phyloP scores from a whole-genome alignment of 1,140 invertebrate genomes.

The Aphaenogaster ashmeadi region DNA sequence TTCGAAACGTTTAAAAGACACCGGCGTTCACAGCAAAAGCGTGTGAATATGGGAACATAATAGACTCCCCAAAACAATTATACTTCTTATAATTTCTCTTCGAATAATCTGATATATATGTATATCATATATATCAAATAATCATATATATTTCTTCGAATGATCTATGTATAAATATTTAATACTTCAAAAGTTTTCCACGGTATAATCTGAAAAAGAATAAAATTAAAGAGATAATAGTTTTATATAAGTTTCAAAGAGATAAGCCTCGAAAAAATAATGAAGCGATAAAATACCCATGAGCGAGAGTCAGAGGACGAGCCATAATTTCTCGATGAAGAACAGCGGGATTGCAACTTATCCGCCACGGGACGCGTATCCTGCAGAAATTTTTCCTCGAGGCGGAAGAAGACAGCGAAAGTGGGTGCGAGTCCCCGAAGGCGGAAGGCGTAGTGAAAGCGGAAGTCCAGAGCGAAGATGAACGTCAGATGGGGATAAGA shows the following conservation, averaged over 20 bases:
- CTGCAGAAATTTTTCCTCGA: conserved; percentile 29
- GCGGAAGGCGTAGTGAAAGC: conserved; percentile 21
- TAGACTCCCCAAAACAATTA: neutral
- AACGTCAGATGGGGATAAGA: neutral
- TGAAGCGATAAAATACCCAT: neutral
- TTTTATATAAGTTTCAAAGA: neutral
- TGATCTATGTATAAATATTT: neutral
- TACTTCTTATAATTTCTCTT: neutral
- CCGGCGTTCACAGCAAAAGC: neutral
- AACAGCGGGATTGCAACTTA: neutral
- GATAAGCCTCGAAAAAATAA: neutral
- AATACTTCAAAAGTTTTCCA: neutral
- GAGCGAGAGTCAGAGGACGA: neutral
- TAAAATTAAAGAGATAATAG: neutral
- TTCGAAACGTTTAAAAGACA: neutral
- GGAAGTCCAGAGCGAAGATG: conserved; percentile 33
- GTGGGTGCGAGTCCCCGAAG: neutral
- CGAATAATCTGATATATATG: neutral
- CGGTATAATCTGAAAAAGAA: neutral
- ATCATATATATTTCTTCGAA: too few species aligned
- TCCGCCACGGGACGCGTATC: conserved; percentile 2
- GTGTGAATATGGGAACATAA: neutral
- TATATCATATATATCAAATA: too few species aligned
- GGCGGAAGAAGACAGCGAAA: conserved; percentile 28
- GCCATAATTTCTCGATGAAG: conserved; percentile 9